A percentile compares a stretch with the other conserved stretches of the same genome.
Evolutionary conservation across 2,113 vertebrate species (phyloP).

Genomic region (Epinephelus moara): DNA sequence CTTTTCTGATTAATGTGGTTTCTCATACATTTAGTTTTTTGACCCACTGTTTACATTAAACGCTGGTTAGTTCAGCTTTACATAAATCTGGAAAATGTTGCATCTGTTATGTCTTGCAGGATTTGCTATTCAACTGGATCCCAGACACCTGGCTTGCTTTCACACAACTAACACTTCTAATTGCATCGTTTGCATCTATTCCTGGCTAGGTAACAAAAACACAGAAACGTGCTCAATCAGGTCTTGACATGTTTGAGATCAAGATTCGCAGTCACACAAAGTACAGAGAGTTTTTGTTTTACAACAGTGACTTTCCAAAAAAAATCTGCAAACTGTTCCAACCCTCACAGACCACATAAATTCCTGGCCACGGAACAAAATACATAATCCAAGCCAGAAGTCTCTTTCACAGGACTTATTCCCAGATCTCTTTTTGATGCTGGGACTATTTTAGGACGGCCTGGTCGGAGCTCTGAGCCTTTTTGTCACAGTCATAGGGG

Average conservation of each 20-base stretch:
- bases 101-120: conserved; percentile 26
- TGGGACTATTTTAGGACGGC: conserved; percentile 41
- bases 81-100: conserved; percentile 13
- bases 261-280: conserved; percentile 55
- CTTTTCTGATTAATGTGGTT: no score
- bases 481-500: conserved; percentile 45
- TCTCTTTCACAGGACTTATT: conserved; percentile 46
- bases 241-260: conserved; percentile 38
- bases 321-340: conserved; percentile 47
- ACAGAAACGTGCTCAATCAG: conserved; percentile 50
- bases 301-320: conserved; percentile 58
- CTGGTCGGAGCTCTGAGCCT: conserved; percentile 16
- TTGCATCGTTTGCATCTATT: conserved; percentile 56
- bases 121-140: conserved; percentile 34
- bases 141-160: conserved; percentile 40
- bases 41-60: neutral
- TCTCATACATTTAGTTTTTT: neutral
- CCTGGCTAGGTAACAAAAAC: conserved; percentile 36
- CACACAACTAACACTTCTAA: conserved; percentile 58
- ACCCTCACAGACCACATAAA: conserved; percentile 70
- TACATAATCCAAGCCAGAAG: conserved; percentile 62
- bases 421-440: conserved; percentile 45
- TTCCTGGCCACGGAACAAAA: conserved; percentile 64
- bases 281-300: conserved; percentile 28
- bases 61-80: neutral